Percentiles rank a stretch among this genome's conserved stretches.
Conservation (phyloP, 30 jellyfish, hydroid and myxozoan species). For the Aurelia aurita region DNA sequence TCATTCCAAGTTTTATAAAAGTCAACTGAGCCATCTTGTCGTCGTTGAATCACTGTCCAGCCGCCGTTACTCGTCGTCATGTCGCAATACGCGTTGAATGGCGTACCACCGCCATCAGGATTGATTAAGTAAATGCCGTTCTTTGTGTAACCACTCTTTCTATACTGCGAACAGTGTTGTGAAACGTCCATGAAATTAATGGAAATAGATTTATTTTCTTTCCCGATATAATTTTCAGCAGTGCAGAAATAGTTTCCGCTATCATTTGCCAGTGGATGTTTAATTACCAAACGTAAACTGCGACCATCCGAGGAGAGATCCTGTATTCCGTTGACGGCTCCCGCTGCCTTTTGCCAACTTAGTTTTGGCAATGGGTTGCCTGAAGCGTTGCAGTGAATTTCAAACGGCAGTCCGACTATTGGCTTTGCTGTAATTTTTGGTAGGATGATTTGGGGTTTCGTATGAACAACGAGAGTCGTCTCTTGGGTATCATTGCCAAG, state of each 20-base stretch:
- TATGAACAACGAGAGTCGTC: not conserved
- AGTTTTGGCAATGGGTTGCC: not conserved
- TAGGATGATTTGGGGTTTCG: not conserved
- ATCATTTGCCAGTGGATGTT: not conserved
- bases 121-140: slow-evolving; percentile 12
- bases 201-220: not conserved
- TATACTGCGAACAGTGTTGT: slow-evolving; percentile 29
- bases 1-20: slow-evolving; percentile 30
- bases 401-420: not conserved
- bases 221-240: slow-evolving; percentile 6
- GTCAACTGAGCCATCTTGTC: slow-evolving; percentile 42
- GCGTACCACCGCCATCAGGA: slow-evolving; percentile 4
- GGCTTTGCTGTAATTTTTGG: not conserved
- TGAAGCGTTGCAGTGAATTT: slow-evolving; percentile 17
- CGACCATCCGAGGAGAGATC: not conserved
- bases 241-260: slow-evolving; percentile 1
- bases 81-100: slow-evolving; percentile 36
- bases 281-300: too few relatives aligned
- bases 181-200: not conserved
- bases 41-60: slow-evolving; percentile 52
- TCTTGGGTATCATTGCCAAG: not conserved
- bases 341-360: slow-evolving; percentile 2
- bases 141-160: not conserved
- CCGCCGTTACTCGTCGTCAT: slow-evolving; percentile 42
- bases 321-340: not conserved